These are phyloP conservation scores for Hipposideros larvatus DNA, from an alignment of 2,797 vertebrate genomes.

Conservation along the genomic window DNA sequence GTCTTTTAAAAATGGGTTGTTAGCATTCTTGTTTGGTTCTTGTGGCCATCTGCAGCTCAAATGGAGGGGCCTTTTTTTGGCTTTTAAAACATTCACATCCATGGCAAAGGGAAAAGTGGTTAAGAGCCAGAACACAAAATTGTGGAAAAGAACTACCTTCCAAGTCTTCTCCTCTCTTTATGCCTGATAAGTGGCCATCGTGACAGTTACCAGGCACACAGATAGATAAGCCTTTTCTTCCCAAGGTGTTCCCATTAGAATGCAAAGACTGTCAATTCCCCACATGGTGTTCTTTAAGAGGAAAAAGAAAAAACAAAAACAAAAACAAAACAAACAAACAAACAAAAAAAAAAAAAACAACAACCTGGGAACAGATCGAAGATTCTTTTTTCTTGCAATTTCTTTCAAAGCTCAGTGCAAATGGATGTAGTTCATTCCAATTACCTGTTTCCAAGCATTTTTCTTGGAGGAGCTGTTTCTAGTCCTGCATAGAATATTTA, in stretches of 20 bases:
- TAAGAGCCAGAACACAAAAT: constrained; percentile 42
- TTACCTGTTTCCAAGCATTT: constrained; percentile 66
- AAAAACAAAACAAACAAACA: too few relatives aligned
- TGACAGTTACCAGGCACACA: neutral
- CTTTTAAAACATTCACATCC: constrained; percentile 36
- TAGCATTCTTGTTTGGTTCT: constrained; percentile 44
- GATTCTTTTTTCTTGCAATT: constrained; percentile 70
- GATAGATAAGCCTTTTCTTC: neutral
- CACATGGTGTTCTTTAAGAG: neutral
- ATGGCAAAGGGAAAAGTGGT: constrained; percentile 28
- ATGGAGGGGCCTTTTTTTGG: neutral
- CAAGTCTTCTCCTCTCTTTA: neutral
- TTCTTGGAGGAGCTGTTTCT: constrained; percentile 71
- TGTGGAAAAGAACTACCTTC: neutral
- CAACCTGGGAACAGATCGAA: constrained; percentile 58
- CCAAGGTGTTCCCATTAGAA: constrained; percentile 30
- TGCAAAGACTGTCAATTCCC: constrained; percentile 63
- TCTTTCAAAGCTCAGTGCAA: constrained; percentile 76
- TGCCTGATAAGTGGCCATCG: neutral
- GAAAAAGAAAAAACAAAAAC: neutral
- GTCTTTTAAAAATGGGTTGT: constrained; percentile 10
- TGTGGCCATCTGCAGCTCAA: constrained; percentile 41
- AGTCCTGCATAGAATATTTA: constrained; percentile 73
- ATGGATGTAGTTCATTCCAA: constrained; percentile 75
- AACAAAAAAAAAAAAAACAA: neutral